Conservation (phyloP, 2,888 invertebrate species). For the Amphipoea oculea region DNA sequence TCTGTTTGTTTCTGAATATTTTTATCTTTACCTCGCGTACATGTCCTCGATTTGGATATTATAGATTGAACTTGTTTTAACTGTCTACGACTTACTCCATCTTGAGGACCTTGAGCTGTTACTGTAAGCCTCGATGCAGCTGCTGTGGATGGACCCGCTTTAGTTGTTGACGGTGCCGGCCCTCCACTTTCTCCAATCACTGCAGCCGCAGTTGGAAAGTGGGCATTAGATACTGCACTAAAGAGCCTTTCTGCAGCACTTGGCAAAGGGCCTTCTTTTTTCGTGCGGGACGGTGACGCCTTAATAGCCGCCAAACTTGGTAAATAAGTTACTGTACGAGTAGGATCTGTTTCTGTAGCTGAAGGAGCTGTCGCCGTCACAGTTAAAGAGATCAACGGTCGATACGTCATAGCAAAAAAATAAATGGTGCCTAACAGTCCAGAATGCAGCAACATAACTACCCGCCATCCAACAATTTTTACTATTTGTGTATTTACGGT, state of each 20-base stretch:
- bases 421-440: constrained; percentile 81
- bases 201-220: constrained; percentile 84
- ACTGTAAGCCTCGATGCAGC: constrained; percentile 78
- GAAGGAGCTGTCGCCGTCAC: constrained; percentile 76
- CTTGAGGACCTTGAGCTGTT: constrained; percentile 77
- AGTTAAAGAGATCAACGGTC: constrained; percentile 82
- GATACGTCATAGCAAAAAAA: constrained; percentile 82
- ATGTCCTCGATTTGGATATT: constrained; percentile 78
- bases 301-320: constrained; percentile 77
- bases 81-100: constrained; percentile 80
- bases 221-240: constrained; percentile 74
- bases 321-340: constrained; percentile 84
- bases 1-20: constrained; percentile 66
- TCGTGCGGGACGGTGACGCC: constrained; percentile 68
- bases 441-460: constrained; percentile 80
- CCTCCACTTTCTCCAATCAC: constrained; percentile 75
- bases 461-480: constrained; percentile 81
- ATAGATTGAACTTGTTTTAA: constrained; percentile 83
- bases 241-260: constrained; percentile 73
- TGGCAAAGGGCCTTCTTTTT: constrained; percentile 62
- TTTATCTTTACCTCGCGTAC: constrained; percentile 71
- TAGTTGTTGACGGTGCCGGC: constrained; percentile 58
- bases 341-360: constrained; percentile 69
- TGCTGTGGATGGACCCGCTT: constrained; percentile 79
- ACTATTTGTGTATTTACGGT: constrained; percentile 80